Percentiles rank a stretch among this genome's conserved stretches.
Evolutionary conservation across 92 coral and sea anemone genomes (phyloP).

Genomic region (Epizoanthus stellaris): DNA sequence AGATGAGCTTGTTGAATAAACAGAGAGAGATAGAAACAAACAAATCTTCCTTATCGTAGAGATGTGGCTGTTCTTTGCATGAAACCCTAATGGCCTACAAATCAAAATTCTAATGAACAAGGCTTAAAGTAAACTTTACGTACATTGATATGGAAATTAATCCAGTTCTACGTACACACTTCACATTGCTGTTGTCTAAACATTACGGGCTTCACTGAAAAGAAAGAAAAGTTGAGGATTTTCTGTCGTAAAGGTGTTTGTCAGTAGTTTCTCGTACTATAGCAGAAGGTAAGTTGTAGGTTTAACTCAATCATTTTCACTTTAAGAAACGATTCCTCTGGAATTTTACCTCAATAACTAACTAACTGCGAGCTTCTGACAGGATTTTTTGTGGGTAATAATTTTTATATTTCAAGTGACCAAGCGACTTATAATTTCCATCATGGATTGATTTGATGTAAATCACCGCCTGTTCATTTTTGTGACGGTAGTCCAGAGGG

Average conservation of each 20-base stretch:
- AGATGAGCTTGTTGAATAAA: not conserved
- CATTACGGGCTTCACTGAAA: not conserved
- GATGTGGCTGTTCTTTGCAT: not conserved
- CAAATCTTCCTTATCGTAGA: not conserved
- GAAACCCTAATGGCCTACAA: constrained; percentile 4
- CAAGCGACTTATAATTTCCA: too few species aligned
- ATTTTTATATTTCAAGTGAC: too few species aligned
- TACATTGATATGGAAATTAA: constrained; percentile 5
- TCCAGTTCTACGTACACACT: constrained; percentile 4
- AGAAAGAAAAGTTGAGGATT: not conserved
- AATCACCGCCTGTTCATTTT: too few species aligned
- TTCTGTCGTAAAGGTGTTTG: too few species aligned
- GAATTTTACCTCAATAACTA: too few species aligned
- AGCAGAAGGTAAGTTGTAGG: not conserved
- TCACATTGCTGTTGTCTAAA: constrained; percentile 6
- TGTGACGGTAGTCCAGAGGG: too few species aligned
- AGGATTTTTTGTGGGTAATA: too few species aligned
- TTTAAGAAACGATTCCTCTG: too few species aligned
- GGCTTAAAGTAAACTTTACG: not conserved
- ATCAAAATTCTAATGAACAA: not conserved
- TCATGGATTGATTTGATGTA: too few species aligned
- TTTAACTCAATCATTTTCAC: too few species aligned
- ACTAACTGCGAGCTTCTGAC: too few species aligned
- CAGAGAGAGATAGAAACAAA: not conserved
- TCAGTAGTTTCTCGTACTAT: not conserved